These are phyloP conservation scores for Dasypogon diadema DNA, from an alignment of 2,888 invertebrate species.

Conservation along the genomic window DNA sequence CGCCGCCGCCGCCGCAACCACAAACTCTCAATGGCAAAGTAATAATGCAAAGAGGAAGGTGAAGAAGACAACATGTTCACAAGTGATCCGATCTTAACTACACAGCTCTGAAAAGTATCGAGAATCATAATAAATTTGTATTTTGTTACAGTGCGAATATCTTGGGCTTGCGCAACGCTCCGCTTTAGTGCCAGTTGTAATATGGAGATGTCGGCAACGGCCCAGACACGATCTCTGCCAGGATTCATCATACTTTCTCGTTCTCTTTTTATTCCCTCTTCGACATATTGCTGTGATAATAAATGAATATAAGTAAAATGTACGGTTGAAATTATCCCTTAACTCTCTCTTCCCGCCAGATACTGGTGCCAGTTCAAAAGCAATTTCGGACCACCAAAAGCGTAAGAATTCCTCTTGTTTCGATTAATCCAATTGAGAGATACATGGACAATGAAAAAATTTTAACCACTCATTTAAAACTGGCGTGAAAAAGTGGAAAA, in stretches of 20 bases:
- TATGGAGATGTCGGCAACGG: conserved; percentile 34
- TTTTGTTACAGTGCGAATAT: conserved; percentile 12
- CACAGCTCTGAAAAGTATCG: conserved; percentile 37
- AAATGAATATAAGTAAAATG: conserved; percentile 39
- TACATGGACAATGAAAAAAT: conserved; percentile 7
- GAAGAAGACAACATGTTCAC: conserved; percentile 51
- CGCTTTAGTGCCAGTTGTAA: not conserved
- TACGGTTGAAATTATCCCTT: not conserved
- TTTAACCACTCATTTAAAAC: conserved; percentile 42
- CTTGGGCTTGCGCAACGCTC: not conserved
- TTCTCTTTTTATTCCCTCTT: conserved; percentile 24
- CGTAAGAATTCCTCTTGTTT: conserved; percentile 5
- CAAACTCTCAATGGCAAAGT: conserved; percentile 37
- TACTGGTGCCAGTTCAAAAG: not conserved
- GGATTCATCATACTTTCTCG: conserved; percentile 23
- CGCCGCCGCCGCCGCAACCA: conserved; percentile 27
- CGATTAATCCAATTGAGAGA: conserved; percentile 31
- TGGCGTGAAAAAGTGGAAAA: conserved; percentile 48
- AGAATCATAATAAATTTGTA: conserved; percentile 51
- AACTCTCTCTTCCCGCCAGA: conserved; percentile 11
- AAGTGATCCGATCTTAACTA: conserved; percentile 46
- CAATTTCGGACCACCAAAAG: conserved; percentile 49
- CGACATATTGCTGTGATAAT: conserved; percentile 46
- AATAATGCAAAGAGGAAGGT: conserved; percentile 48
- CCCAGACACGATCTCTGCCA: conserved; percentile 11